Conservation (phyloP, 2,113 vertebrate genomes). For the Grammomys dolichurus region DNA sequence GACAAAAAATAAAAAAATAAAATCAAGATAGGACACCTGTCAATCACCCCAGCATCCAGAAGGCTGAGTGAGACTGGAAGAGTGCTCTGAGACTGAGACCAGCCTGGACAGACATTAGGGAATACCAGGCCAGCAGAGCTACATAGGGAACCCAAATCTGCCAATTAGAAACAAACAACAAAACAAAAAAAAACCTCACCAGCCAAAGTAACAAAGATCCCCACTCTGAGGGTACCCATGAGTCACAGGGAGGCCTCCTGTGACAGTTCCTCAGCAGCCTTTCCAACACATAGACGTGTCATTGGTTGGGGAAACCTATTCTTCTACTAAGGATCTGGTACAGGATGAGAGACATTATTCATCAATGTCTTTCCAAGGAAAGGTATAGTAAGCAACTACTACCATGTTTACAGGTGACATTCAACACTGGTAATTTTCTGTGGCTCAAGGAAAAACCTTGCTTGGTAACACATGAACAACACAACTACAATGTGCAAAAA, state of each 20-base stretch:
- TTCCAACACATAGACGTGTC: neutral
- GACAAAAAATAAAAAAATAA: neutral
- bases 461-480: slow-evolving; percentile 65
- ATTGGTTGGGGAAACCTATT: too few relatives aligned
- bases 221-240: neutral
- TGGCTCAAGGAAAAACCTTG: slow-evolving; percentile 68
- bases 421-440: slow-evolving; percentile 75
- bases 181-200: neutral
- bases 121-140: neutral
- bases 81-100: neutral
- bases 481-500: slow-evolving; percentile 74
- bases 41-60: neutral
- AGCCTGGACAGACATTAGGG: neutral
- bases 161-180: too few relatives aligned
- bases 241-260: neutral
- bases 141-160: neutral
- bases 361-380: slow-evolving; percentile 83
- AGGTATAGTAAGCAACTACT: slow-evolving; percentile 77
- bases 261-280: neutral
- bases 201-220: neutral
- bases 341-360: slow-evolving; percentile 78
- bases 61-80: neutral
- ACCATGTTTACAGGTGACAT: slow-evolving; percentile 74
- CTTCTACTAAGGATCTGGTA: neutral
- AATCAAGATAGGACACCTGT: neutral